Evolutionary conservation across 2,797 vertebrate species (phyloP).

Genomic region (Enteromius fasciolatus): DNA sequence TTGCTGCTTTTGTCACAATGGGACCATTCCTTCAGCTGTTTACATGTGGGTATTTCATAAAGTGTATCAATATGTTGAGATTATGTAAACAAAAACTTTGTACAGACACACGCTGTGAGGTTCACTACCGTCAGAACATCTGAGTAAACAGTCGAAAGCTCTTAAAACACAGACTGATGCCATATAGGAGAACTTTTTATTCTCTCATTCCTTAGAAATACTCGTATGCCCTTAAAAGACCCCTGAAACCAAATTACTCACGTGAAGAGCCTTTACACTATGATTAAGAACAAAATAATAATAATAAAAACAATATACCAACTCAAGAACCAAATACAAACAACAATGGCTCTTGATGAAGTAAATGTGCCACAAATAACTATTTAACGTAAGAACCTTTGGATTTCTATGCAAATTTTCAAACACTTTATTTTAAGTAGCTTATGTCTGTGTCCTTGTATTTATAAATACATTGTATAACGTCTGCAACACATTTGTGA

Average conservation of each 20-base stretch:
- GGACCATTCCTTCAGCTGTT: not conserved
- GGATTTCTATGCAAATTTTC: not conserved
- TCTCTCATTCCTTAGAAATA: not conserved
- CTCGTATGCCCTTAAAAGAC: not conserved
- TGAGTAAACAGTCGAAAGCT: not conserved
- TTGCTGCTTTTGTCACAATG: not conserved
- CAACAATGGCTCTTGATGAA: not conserved
- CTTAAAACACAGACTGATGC: not conserved
- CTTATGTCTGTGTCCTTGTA: no score
- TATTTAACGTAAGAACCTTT: not conserved
- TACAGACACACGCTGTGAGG: not conserved
- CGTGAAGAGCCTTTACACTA: not conserved
- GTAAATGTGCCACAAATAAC: not conserved
- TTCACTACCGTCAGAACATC: not conserved
- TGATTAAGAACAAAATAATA: not conserved
- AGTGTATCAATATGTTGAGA: conserved; percentile 4
- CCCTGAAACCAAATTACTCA: not conserved
- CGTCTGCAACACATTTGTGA: no score
- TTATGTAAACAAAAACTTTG: conserved; percentile 7
- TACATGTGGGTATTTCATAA: not conserved
- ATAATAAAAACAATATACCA: not conserved
- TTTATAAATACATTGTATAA: no score
- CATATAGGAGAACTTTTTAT: not conserved
- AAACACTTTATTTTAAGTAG: no score
- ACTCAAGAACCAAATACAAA: not conserved